Evolutionary conservation across 2,888 invertebrate genomes (phyloP).

Genomic region (Psylliodes chrysocephalus): DNA sequence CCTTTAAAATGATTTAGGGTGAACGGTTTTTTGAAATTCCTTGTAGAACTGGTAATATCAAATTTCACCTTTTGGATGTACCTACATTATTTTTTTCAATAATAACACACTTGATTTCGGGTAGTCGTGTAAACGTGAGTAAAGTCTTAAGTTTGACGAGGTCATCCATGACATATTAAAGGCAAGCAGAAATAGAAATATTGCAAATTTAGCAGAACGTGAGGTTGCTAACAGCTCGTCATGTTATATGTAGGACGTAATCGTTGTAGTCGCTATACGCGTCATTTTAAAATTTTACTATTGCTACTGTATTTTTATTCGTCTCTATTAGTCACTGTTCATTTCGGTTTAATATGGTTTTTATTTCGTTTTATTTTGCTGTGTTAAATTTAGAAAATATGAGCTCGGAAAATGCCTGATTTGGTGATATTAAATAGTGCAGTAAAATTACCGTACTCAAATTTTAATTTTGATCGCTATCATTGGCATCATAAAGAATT

Average conservation of each 20-base stretch:
- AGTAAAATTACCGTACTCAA: too few species aligned
- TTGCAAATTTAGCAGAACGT: slow-evolving; percentile 44
- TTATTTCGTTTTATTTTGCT: too few species aligned
- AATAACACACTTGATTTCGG: slow-evolving; percentile 18
- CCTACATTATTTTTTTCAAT: not conserved
- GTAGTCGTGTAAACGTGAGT: slow-evolving; percentile 28
- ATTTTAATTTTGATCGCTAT: too few species aligned
- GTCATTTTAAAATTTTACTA: slow-evolving; percentile 37
- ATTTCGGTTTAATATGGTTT: too few species aligned
- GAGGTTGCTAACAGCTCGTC: slow-evolving; percentile 39
- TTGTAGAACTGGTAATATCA: not conserved
- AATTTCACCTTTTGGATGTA: not conserved
- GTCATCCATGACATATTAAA: slow-evolving; percentile 40
- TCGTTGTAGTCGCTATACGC: not conserved
- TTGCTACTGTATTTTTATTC: not conserved
- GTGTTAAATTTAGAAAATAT: too few species aligned
- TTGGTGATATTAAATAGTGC: too few species aligned
- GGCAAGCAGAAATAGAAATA: slow-evolving; percentile 39
- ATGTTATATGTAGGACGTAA: slow-evolving; percentile 40
- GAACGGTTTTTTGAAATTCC: too few species aligned
- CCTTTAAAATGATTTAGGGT: too few species aligned
- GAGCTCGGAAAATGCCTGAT: too few species aligned
- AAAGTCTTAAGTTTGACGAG: slow-evolving; percentile 32
- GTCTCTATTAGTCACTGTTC: slow-evolving; percentile 10
- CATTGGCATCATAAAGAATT: too few species aligned